These are phyloP conservation scores for Rhabditoides inermis DNA, from an alignment of 2,888 invertebrate species.

Conservation along the genomic window DNA sequence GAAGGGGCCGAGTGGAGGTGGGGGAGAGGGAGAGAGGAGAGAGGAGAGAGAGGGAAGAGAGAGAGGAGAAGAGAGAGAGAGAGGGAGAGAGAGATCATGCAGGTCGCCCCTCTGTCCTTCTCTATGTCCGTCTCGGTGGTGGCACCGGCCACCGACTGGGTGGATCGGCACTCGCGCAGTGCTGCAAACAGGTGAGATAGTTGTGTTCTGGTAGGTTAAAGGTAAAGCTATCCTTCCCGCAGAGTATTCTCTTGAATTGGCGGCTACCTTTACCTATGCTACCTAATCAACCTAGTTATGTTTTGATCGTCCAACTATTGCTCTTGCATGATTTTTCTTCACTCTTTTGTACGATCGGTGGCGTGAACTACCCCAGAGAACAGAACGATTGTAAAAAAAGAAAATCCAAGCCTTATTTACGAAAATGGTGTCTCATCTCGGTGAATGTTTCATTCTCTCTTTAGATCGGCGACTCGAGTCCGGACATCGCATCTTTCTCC, in stretches of 20 bases:
- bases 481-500: constrained; percentile 70
- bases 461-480: constrained; percentile 66
- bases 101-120: constrained; percentile 65
- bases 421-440: not conserved
- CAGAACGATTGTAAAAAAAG: no score
- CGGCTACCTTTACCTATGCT: no score
- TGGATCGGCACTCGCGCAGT: constrained; percentile 85
- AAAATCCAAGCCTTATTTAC: not conserved
- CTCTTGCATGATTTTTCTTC: no score
- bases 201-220: no score
- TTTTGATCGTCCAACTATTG: no score
- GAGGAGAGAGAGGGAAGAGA: no score
- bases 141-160: constrained; percentile 65
- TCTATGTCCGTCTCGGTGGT: constrained; percentile 72
- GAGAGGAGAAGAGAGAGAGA: no score
- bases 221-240: no score
- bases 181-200: constrained; percentile 72
- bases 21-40: no score
- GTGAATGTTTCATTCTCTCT: not conserved
- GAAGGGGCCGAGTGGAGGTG: constrained; percentile 61
- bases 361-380: no score
- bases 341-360: no score
- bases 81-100: no score
- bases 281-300: not conserved
- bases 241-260: constrained; percentile 3